These are phyloP conservation scores for Oscheius sp. DNA, from an alignment of 2,888 invertebrate genomes.

Conservation along the genomic window DNA sequence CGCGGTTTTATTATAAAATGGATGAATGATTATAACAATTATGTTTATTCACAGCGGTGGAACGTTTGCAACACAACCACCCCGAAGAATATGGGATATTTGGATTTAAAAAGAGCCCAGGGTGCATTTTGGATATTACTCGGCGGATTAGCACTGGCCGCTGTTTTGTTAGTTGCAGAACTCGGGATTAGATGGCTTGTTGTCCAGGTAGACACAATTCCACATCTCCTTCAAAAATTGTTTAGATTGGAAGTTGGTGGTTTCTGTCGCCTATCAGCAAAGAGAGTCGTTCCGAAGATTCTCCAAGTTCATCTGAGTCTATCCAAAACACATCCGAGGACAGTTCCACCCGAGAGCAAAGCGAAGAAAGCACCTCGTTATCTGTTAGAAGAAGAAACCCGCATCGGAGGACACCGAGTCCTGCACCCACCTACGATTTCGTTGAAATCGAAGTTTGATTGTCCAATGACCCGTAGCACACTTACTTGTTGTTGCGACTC, in stretches of 20 bases:
- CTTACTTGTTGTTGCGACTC: constrained; percentile 15
- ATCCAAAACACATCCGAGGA: background rate
- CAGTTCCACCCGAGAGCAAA: background rate
- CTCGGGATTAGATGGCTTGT: constrained; percentile 5
- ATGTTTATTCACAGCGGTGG: constrained; percentile 50
- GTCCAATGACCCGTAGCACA: background rate
- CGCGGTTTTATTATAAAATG: constrained; percentile 69
- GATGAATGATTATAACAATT: constrained; percentile 61
- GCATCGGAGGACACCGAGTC: constrained; percentile 14
- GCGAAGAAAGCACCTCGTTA: background rate
- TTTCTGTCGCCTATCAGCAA: background rate
- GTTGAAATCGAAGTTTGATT: constrained; percentile 17
- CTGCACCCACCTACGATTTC: constrained; percentile 25
- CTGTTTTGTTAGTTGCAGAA: constrained; percentile 35
- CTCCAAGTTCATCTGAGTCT: background rate
- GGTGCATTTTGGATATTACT: constrained; percentile 68
- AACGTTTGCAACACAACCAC: constrained; percentile 43
- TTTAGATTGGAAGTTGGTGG: constrained; percentile 12
- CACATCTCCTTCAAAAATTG: background rate
- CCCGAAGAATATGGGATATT: constrained; percentile 45
- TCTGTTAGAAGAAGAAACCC: constrained; percentile 20
- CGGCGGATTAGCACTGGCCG: constrained; percentile 49
- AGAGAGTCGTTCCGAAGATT: background rate
- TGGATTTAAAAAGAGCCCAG: constrained; percentile 61
- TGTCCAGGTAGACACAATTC: background rate